Evolutionary conservation across 2,113 vertebrate genomes (phyloP).

Genomic region (Blennius ocellaris): DNA sequence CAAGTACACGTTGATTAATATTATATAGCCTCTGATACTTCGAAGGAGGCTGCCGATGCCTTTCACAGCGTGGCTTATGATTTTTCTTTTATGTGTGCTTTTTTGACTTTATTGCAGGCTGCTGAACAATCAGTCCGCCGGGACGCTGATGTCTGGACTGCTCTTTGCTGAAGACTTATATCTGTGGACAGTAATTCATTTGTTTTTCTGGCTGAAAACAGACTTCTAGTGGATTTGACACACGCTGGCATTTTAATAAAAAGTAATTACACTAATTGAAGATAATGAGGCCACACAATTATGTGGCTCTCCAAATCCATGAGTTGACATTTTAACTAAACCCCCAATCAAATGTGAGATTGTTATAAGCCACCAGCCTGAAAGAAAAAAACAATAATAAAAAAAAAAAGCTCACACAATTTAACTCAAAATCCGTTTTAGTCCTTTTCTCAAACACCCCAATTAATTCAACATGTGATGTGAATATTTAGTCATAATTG

Average conservation of each 20-base stretch:
- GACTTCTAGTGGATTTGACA: conserved; percentile 24
- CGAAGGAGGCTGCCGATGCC: conserved; percentile 32
- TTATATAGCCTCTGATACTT: conserved; percentile 36
- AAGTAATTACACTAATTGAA: conserved; percentile 43
- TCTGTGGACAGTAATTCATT: conserved; percentile 17
- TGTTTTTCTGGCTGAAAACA: conserved; percentile 2
- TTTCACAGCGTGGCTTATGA: conserved; percentile 44
- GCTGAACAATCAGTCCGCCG: conserved; percentile 26
- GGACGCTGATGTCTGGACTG: conserved; percentile 1
- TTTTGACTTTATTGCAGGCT: conserved; percentile 49
- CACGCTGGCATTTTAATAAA: conserved; percentile 27
- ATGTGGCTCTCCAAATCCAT: conserved; percentile 24
- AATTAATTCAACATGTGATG: conserved; percentile 21
- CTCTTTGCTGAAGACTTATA: conserved; percentile 17
- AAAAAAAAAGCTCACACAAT: not conserved
- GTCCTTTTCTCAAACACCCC: conserved; percentile 24
- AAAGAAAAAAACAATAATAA: not conserved
- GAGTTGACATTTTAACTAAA: conserved; percentile 29
- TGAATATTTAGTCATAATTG: conserved; percentile 42
- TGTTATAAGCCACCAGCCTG: not conserved
- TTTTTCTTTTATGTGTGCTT: conserved; percentile 44
- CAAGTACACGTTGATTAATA: conserved; percentile 29
- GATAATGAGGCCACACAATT: conserved; percentile 35
- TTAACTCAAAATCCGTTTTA: not conserved
- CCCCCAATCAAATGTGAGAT: conserved; percentile 20